These are phyloP conservation scores for Xenus cinereus DNA, from an alignment of 2,113 vertebrate species.

Conservation along the genomic window DNA sequence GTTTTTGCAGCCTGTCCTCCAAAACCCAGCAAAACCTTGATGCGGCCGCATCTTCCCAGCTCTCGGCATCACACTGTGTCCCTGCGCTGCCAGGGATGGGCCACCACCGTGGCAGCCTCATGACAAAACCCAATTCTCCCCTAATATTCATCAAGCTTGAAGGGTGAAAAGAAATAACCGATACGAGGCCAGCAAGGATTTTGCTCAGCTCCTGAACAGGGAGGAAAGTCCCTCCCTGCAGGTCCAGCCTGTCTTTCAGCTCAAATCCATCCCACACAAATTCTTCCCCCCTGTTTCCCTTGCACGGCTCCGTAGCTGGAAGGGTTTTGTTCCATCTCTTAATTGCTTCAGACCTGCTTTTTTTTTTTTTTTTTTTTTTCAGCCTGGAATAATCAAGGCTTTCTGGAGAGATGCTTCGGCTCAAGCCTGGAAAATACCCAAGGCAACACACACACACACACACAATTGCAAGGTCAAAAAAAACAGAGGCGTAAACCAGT, in stretches of 20 bases:
- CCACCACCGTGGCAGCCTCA: background rate
- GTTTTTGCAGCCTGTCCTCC: background rate
- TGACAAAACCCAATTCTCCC: background rate
- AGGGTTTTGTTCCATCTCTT: background rate
- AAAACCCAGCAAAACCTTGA: accelerated
- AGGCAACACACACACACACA: background rate
- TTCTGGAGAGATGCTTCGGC: background rate
- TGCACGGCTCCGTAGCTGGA: background rate
- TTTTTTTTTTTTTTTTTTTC: background rate
- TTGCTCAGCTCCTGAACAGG: background rate
- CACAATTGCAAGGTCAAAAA: background rate
- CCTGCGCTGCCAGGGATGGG: background rate
- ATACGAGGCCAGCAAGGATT: background rate
- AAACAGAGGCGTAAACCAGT: background rate
- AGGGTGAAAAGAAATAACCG: background rate
- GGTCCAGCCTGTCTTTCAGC: background rate
- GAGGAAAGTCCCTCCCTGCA: background rate
- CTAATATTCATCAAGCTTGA: background rate
- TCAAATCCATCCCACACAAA: background rate
- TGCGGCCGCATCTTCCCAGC: background rate
- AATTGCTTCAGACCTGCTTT: background rate
- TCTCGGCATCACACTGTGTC: accelerated
- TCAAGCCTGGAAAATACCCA: background rate
- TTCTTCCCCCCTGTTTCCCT: background rate
- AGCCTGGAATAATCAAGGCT: background rate